Evolutionary conservation across 2,113 vertebrate species (phyloP).

Genomic region (Xiphophorus hellerii): DNA sequence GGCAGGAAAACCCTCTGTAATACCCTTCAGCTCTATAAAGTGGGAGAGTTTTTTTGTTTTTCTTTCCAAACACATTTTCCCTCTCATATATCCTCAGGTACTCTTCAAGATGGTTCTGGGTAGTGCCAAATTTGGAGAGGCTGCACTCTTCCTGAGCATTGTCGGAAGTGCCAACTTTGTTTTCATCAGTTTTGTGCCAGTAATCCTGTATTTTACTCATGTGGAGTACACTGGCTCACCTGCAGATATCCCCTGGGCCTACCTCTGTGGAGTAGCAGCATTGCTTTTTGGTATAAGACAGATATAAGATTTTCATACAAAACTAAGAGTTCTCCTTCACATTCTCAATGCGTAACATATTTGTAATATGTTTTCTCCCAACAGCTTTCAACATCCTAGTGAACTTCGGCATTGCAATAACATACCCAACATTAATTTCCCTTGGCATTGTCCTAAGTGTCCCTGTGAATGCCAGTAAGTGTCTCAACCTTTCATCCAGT

Average conservation of each 20-base stretch:
- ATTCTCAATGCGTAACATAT: neutral
- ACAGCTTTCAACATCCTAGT: conserved; percentile 95
- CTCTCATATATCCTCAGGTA: conserved; percentile 79
- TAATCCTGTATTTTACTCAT: conserved; percentile 93
- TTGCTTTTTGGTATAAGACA: conserved; percentile 88
- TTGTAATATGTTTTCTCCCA: conserved; percentile 51
- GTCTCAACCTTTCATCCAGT: conserved; percentile 15
- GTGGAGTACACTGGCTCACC: conserved; percentile 92
- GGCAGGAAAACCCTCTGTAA: conserved; percentile 31
- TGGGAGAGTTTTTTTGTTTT: neutral
- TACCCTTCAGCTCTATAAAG: conserved; percentile 28
- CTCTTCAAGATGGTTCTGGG: conserved; percentile 97
- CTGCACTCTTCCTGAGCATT: conserved; percentile 92
- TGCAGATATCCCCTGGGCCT: conserved; percentile 87
- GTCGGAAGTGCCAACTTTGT: conserved; percentile 91
- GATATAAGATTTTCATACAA: neutral
- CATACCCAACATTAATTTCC: conserved; percentile 94
- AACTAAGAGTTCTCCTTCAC: neutral
- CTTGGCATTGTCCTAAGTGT: conserved; percentile 95
- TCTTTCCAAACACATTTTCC: neutral
- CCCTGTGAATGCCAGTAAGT: conserved; percentile 94
- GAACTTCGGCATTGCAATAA: conserved; percentile 96
- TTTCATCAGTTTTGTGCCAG: conserved; percentile 90
- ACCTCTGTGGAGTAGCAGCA: conserved; percentile 90
- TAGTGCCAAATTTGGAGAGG: conserved; percentile 96